Evolutionary conservation across 2,888 invertebrate species (phyloP), one percentile per base, ranked within the genome.

Genomic region (Athalia rosae): DNA sequence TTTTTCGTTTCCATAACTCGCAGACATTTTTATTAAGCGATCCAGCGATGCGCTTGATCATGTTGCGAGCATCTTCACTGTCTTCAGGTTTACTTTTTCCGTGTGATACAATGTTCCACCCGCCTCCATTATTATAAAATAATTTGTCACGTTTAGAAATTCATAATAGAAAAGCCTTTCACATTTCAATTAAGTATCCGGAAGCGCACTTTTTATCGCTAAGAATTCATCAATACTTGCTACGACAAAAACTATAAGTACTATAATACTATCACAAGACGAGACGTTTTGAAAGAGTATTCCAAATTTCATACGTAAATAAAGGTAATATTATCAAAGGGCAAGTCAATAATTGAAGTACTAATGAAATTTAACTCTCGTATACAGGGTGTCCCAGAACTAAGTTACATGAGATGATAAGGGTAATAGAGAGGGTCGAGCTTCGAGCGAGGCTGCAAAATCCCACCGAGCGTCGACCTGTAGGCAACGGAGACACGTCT

Each of bases 201-300:
- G 74, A 74, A 74, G 74, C 74, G 74, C 74, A 74, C 41, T 74
- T 74, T 61, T 74, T 74, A 62, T 74, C 74, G 62, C 59, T 62
- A 74, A 50, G 61, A 6, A 48, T 50, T 43, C 41, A 61, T 58
- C 59, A 28, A 47, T 74, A 74, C 28, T 61, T 45, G 15, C 9
- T 61, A 74, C 9, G 74, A 74, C 47, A 62, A 74, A 74, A 74
- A 71, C 13, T 71, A 13, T 61, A 74, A 74, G 61, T 74, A 74
- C 74, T 74, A 74, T 74, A 73, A 74, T 74, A 74, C 74, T 74
- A 61, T 74, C 74, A 74, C 74, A 74, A 74, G 61, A 74, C 74
- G 74, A 74, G 74, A 74, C 74, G 74, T 56, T 61, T 61, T 61
- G 61, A 61, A 58, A 61, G 61, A 62, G 74, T 62, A 74, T 59